Evolutionary conservation across 2,797 vertebrate genomes (phyloP).

Genomic region (Rousettus madagascariensis): DNA sequence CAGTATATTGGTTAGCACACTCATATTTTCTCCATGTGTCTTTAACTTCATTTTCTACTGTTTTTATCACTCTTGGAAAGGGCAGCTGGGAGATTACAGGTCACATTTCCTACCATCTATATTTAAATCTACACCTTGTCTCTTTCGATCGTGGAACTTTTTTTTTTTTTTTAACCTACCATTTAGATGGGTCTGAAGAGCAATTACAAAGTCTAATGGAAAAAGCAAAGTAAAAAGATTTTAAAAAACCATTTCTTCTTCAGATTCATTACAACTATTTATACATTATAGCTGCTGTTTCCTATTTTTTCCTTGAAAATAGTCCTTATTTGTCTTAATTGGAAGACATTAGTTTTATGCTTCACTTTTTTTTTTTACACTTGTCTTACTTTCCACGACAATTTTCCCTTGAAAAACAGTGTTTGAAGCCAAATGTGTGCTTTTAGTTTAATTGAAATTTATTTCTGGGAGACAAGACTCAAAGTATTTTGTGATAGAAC

Average conservation of each 20-base stretch:
- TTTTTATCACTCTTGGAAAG: background rate
- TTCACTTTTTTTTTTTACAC: background rate
- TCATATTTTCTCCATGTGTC: background rate
- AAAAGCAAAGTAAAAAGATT: background rate
- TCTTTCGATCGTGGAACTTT: background rate
- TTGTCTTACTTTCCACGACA: background rate
- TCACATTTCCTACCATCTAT: background rate
- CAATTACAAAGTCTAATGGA: background rate
- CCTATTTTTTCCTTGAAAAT: background rate
- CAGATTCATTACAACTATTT: background rate
- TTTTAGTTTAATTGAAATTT: background rate
- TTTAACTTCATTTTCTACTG: background rate
- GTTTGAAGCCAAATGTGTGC: background rate
- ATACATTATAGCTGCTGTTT: background rate
- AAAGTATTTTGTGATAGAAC: background rate
- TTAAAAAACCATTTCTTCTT: background rate
- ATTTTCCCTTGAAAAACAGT: background rate
- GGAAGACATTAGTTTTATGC: background rate
- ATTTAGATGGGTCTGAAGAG: background rate
- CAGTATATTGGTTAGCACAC: background rate
- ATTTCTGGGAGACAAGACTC: background rate
- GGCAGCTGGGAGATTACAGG: background rate
- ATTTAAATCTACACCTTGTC: background rate
- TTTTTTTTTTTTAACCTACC: background rate
- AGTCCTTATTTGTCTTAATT: background rate